Evolutionary conservation across 2,113 vertebrate genomes (phyloP).

Genomic region (Platichthys stellatus): DNA sequence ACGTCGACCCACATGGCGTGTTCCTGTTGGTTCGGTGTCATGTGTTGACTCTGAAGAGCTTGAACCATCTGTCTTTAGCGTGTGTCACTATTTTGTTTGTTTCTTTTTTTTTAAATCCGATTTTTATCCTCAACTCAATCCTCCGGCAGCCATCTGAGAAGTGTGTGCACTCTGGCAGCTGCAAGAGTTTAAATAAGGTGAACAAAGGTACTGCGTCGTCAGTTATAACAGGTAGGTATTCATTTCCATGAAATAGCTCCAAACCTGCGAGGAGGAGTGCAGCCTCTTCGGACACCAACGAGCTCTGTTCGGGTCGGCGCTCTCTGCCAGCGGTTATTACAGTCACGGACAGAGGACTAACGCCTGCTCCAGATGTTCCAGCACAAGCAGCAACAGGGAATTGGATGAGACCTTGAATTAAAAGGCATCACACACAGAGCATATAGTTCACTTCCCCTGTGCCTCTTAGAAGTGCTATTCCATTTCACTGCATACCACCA

Average conservation of each 20-base stretch:
- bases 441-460: slow-evolving; percentile 69
- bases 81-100: neutral
- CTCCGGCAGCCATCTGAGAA: neutral
- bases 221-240: slow-evolving; percentile 19
- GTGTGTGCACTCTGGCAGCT: slow-evolving; percentile 7
- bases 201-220: slow-evolving; percentile 17
- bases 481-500: slow-evolving; percentile 78
- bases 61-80: neutral
- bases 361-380: slow-evolving; percentile 78
- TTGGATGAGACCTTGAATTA: slow-evolving; percentile 81
- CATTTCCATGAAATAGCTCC: slow-evolving; percentile 4
- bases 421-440: slow-evolving; percentile 72
- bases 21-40: slow-evolving; percentile 37
- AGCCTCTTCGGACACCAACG: slow-evolving; percentile 27
- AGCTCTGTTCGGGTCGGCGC: slow-evolving; percentile 37
- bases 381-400: slow-evolving; percentile 64
- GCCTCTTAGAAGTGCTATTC: slow-evolving; percentile 73
- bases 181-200: slow-evolving; percentile 47
- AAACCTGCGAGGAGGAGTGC: neutral
- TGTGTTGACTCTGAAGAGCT: slow-evolving; percentile 23
- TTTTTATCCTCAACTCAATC: neutral
- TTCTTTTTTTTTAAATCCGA: fast-evolving
- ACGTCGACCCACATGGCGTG: slow-evolving; percentile 35
- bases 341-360: slow-evolving; percentile 57
- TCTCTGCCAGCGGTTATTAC: slow-evolving; percentile 68